phyloP scores from a whole-genome alignment of 2,797 vertebrate genomes.

The Halcyon chelicuti region DNA sequence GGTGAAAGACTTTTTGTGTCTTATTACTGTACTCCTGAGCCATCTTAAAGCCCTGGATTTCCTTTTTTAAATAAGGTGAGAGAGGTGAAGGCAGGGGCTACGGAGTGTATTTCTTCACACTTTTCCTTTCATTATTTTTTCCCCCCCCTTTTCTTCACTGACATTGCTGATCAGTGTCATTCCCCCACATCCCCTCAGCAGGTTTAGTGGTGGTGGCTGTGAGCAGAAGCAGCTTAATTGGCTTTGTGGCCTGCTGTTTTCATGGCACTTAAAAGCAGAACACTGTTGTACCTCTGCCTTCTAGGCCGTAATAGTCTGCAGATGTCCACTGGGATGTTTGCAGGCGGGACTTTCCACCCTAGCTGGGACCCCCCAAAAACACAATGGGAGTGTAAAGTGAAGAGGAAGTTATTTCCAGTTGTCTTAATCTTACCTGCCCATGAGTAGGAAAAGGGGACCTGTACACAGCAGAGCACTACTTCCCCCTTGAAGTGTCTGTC shows the following conservation, averaged over 20 bases:
- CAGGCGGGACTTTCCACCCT: slow-evolving; percentile 6
- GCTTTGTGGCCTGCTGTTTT: slow-evolving; percentile 60
- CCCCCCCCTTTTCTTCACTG: background rate
- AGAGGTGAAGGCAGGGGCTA: background rate
- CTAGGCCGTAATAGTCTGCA: slow-evolving; percentile 60
- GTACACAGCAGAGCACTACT: background rate
- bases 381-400: background rate
- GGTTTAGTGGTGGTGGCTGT: background rate
- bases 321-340: slow-evolving; percentile 54
- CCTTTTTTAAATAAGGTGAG: background rate
- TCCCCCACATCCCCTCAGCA: background rate
- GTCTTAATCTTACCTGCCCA: background rate
- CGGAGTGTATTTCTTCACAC: background rate
- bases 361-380: background rate
- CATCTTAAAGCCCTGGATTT: slow-evolving; percentile 1
- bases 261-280: slow-evolving; percentile 49
- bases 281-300: slow-evolving; percentile 52
- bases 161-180: background rate
- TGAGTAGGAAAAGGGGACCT: background rate
- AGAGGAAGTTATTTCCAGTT: slow-evolving; percentile 3
- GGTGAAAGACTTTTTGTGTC: slow-evolving; percentile 12
- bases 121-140: background rate
- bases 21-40: background rate
- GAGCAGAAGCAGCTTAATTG: background rate
- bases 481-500: background rate